These are phyloP conservation scores for Cryptus viduatorius DNA, from an alignment of 2,888 invertebrate genomes.

Conservation along the genomic window DNA sequence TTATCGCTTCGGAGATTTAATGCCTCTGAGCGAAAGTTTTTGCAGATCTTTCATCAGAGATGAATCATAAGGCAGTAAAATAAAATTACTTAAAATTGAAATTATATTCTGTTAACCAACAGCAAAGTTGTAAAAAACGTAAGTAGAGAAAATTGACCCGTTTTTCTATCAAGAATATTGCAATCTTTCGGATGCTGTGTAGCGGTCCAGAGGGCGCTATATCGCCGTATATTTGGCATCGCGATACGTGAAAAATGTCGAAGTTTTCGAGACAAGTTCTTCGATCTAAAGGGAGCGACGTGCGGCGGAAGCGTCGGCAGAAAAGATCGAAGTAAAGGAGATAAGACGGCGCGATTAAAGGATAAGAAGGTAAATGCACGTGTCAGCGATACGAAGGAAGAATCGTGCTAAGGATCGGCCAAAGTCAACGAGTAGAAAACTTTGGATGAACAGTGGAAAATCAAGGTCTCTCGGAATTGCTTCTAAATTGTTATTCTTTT, in stretches of 20 bases:
- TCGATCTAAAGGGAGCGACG: background rate
- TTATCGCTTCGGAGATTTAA: background rate
- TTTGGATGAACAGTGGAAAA: background rate
- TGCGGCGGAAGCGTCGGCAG: background rate
- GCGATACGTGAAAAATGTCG: background rate
- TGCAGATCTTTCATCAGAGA: too few species aligned
- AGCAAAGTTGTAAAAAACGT: too few species aligned
- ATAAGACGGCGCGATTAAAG: background rate
- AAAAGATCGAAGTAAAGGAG: background rate
- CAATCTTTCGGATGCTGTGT: background rate
- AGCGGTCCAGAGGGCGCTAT: background rate
- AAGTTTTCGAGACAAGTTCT: background rate
- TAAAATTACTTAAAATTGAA: too few species aligned
- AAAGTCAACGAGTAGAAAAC: slow-evolving; percentile 2
- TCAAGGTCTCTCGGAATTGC: background rate
- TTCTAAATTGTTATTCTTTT: background rate
- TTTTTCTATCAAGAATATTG: too few species aligned
- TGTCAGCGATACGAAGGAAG: background rate
- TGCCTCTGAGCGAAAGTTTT: too few species aligned
- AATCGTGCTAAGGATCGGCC: background rate
- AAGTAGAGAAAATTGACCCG: too few species aligned
- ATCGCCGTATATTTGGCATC: background rate
- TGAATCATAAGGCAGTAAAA: too few species aligned
- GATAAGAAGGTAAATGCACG: background rate
- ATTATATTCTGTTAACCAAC: too few species aligned